Percentiles rank a stretch among this genome's conserved stretches.
Evolutionary conservation across 2,797 vertebrate genomes (phyloP).

Genomic region (Pteronotus mesoamericanus): DNA sequence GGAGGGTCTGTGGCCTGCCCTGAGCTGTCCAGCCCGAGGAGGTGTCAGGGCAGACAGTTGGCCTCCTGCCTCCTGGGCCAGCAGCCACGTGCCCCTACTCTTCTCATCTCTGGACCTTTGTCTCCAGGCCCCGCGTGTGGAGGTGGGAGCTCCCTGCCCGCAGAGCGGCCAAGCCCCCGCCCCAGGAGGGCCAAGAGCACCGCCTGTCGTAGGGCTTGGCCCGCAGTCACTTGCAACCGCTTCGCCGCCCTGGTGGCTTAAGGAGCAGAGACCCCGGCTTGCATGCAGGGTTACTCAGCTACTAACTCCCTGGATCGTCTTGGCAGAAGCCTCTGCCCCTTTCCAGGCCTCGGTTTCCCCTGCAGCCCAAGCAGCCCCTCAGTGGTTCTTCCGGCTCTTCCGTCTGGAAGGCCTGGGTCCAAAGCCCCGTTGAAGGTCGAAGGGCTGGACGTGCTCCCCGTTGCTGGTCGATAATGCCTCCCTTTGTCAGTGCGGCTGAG

Average conservation of each 20-base stretch:
- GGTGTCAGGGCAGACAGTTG: not conserved
- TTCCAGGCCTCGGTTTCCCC: not conserved
- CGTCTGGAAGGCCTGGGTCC: rapidly evolving
- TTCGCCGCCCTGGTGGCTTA: not conserved
- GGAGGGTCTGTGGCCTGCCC: not conserved
- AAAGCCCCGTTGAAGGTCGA: not conserved
- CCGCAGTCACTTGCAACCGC: not conserved
- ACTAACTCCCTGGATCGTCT: not conserved
- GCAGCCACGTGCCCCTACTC: not conserved
- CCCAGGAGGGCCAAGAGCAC: not conserved
- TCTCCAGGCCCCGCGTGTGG: not conserved
- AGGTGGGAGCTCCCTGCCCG: not conserved
- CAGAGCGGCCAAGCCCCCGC: not conserved
- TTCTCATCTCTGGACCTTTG: not conserved
- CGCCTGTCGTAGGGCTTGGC: not conserved
- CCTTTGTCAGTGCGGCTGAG: not conserved
- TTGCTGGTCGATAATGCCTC: no score
- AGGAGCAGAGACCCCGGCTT: not conserved
- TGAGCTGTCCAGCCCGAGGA: not conserved
- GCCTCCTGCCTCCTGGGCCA: not conserved
- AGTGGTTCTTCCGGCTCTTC: not conserved
- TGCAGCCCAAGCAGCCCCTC: not conserved
- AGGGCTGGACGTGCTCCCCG: not conserved
- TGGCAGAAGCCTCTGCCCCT: not conserved
- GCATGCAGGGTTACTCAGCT: not conserved